Base-by-base conservation (phyloP, 2,888 invertebrate species). In the Piscicola geometra region DNA sequence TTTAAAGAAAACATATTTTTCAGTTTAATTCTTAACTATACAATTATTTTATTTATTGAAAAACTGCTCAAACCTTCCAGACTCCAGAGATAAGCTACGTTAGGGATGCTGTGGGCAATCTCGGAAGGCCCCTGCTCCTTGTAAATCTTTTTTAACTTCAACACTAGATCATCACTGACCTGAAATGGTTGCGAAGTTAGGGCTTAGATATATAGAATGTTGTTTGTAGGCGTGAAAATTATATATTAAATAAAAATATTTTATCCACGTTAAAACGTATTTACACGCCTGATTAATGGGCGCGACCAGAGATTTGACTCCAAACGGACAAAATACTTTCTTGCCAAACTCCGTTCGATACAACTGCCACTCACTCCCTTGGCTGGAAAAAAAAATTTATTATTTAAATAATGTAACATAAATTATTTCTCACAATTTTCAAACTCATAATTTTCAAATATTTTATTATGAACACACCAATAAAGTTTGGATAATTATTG, bases 51-150 rank as follows among this genome's bases (percentile, higher is more conserved):
- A n/a, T n/a, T n/a, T n/a, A n/a, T n/a, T n/a, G n/a, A n/a, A n/a
- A n/a, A n/a, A n/a, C n/a, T n/a, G n/a, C n/a, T n/a, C n/a, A n/a
- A n/a, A 85, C 85, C 82, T 82, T 85, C 85, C 77, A 83, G 81
- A 56, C 83, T 81, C 83, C 83, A 85, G 41, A 83, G 82, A 79
- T 82, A 83, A 21, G 83, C 79, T 64, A 83, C 82, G 72, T 82
- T 81, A 1, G 82, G 80, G 35, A 84, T 80, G 52, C 88, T 88
- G 2, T 81, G 80, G 3, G 83, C 81, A 21, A 81, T 76, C 25
- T 78, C 79, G 64, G 79, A 80, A n/a, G 93, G 92, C 0, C 80
- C 79, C 28, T 81, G 76, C 2, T 76, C 70, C 74, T 82, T 81
- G 71, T 82, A 78, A 35, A 82, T 75, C 71, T 79, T 77, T 3